These are phyloP conservation scores for Hypanus sabinus DNA, from an alignment of 2,113 vertebrate species.

Conservation along the genomic window DNA sequence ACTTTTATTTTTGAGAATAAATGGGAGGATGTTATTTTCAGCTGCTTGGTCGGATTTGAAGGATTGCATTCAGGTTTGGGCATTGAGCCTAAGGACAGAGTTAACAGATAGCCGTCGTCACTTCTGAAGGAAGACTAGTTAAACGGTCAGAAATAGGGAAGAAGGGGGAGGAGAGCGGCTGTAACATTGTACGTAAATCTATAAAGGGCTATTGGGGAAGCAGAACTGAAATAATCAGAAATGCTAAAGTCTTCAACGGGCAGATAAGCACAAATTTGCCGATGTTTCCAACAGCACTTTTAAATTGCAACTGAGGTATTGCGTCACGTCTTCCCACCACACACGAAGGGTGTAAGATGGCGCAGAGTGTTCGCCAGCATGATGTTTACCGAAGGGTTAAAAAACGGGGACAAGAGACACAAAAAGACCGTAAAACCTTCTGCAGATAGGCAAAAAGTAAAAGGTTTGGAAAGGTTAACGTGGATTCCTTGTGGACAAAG, in stretches of 20 bases:
- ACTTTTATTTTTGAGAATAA: neutral
- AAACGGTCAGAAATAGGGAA: neutral
- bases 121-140: neutral
- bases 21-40: neutral
- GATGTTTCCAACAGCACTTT: neutral
- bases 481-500: too few species aligned
- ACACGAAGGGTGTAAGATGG: neutral
- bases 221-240: neutral
- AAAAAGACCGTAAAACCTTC: too few species aligned
- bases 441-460: too few species aligned
- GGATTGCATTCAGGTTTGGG: neutral
- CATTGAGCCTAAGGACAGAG: neutral
- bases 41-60: too few species aligned
- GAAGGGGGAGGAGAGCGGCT: neutral
- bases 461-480: too few species aligned
- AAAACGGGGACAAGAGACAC: neutral
- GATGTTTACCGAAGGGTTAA: neutral
- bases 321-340: neutral
- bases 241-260: neutral
- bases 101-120: neutral
- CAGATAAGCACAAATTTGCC: neutral
- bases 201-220: neutral
- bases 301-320: neutral
- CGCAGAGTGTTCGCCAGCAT: neutral
- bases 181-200: neutral